Evolutionary conservation across 1,140 invertebrate species (phyloP), one percentile per base, ranked within the genome.

Genomic region (Lasioglossum albipes): DNA sequence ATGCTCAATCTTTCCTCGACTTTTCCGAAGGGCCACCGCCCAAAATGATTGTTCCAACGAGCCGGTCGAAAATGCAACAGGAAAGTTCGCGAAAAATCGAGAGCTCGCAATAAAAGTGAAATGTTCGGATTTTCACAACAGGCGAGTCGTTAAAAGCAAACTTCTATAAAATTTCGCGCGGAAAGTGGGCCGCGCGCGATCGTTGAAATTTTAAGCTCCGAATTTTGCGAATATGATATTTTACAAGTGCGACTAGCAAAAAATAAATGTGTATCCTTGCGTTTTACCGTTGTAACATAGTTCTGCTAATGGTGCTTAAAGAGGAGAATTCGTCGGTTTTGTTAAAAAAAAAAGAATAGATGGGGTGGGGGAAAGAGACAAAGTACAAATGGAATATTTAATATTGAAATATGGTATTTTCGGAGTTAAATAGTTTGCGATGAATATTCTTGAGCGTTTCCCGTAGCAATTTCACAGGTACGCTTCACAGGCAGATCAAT

Each of bases 161-260:
- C 13, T 65, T 65, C 36, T 16, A 65, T 65, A 41, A 20, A 65
- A 64, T 64, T 66, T 66, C 18, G 4, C 64, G 36, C 18, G 7
- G 41, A 10, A 64, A 22, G 20, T 42, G 65, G 61, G 20, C 57
- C 57, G 16, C 12, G 59, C 12, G 27, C 61, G 61, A 31, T 45
- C 65, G 36, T 42, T 22, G 65, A 45, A 22, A 45, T 67, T 67
- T 67, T 67, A 45, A 67, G n/a, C 16, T 9, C 36, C 4, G 41
- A 45, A 45, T 45, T 36, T n/a, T 41, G 20, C n/a, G 65, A 67
- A 67, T 67, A 45, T 42, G 41, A 42, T 67, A 67, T 67, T 67
- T 45, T 18, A 45, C 41, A 1, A 6, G n/a, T 0, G 20, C 5
- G 42, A 67, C 41, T n/a, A 22, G 41, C n/a, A 20, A 10, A 12